Base-by-base conservation (phyloP, 2,797 vertebrate species). In the Diplodus sargus region DNA sequence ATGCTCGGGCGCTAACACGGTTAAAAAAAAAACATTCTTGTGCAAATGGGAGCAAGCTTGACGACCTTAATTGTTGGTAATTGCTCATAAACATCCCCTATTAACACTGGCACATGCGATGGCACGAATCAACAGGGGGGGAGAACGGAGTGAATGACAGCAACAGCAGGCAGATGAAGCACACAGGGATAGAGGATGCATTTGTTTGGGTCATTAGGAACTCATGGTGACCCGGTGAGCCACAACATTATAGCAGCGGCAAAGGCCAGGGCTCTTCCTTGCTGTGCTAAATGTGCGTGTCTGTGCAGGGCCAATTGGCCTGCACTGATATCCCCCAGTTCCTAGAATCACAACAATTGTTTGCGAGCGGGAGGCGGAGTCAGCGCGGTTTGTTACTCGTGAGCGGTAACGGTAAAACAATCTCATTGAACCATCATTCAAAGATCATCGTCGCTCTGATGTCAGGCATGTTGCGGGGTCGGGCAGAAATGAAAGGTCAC, bases 181-280 rank as follows among this genome's bases (percentile, higher is more conserved):
- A n/a, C 60, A 75, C 77, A 43, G 57, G 83, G 73, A 90, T 74
- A 85, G 84, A 85, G 79, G 80, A 83, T 85, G 83, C 84, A 79
- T 91, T 92, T 92, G 87, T 92, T 89, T 81, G 81, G 85, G 82
- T 91, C 88, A 90, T 93, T 92, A 91, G 87, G 79, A 90, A 68
- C 85, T 90, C 76, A 81, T 82, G 78, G 66, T 91, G 91, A 90
- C 90, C 90, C 88, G 89, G 79, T 90, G 90, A 92, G 90, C 85
- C 84, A 85, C 76, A 66, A 82, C 87, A 64, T 85, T 81, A 86
- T 71, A 83, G 75, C 82, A 83, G 65, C 16, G 4, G 58, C 82
- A 80, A 34, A 76, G 61, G 74, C 80, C 81, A 83, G 71, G 47
- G 80, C 76, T 75, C 79, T 84, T 89, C 74, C 85, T 90, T 74